Conservation (phyloP, 1,140 invertebrate genomes). For the Caenorhabditis tropicalis region DNA sequence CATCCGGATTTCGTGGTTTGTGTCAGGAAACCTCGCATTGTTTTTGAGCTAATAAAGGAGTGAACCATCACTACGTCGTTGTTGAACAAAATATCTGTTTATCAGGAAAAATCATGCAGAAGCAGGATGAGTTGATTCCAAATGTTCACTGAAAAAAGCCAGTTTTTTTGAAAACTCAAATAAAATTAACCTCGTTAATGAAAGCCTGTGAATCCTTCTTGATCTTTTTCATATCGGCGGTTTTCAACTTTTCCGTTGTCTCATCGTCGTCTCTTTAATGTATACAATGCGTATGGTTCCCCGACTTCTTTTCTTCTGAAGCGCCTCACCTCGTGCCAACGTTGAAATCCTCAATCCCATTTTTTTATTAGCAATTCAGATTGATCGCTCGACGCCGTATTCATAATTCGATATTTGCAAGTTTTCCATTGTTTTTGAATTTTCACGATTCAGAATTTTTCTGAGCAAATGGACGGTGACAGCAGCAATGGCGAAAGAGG, state of each 20-base stretch:
- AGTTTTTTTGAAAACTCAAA: background rate
- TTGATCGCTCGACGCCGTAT: background rate
- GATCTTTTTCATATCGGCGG: conserved; percentile 28
- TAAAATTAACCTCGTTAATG: conserved; percentile 7
- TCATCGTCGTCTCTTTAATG: conserved; percentile 19
- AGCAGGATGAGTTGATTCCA: background rate
- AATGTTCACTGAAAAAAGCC: background rate
- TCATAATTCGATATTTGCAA: background rate
- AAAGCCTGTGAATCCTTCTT: conserved; percentile 1
- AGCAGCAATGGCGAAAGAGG: background rate
- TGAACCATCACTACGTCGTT: conserved; percentile 23
- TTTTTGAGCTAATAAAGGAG: background rate
- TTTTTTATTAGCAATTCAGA: background rate
- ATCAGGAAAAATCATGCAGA: background rate
- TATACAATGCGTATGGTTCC: background rate
- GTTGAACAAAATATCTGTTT: conserved; percentile 4
- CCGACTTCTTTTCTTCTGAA: background rate
- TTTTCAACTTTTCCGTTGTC: background rate
- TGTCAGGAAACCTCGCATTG: background rate
- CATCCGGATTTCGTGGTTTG: background rate
- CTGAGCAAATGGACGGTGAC: background rate
- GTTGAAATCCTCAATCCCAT: conserved; percentile 12
- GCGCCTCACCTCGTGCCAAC: background rate
- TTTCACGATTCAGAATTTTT: conserved; percentile 16
- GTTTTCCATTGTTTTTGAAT: background rate